A percentile compares a stretch with the other conserved stretches of the same genome.
Evolutionary conservation across 2,113 vertebrate species (phyloP).

Genomic region (Callaeas wilsoni): DNA sequence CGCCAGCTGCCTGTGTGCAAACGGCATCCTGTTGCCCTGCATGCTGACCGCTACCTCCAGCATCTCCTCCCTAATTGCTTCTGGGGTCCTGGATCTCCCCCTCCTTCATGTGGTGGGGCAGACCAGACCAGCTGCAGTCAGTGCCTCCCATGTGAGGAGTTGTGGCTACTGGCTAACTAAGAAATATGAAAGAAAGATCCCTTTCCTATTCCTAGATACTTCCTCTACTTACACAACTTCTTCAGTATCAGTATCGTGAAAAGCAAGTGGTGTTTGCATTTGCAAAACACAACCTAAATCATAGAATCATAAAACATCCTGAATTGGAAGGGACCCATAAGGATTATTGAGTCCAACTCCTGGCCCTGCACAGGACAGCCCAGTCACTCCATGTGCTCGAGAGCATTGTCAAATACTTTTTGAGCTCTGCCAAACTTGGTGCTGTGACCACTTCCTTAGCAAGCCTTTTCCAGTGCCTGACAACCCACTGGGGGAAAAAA

Average conservation of each 20-base stretch:
- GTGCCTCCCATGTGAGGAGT: rapidly evolving
- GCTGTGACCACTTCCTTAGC: too few species aligned
- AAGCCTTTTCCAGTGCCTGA: rapidly evolving
- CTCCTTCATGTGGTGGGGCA: not conserved
- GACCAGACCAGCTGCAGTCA: not conserved
- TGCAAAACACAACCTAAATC: not conserved
- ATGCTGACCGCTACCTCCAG: not conserved
- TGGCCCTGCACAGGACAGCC: too few species aligned
- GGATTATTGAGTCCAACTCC: not conserved
- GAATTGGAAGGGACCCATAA: not conserved
- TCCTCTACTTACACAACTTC: not conserved
- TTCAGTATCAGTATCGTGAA: rapidly evolving
- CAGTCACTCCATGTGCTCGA: not conserved
- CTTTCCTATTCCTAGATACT: not conserved
- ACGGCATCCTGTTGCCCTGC: not conserved
- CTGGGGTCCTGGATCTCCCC: not conserved
- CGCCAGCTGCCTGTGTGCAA: rapidly evolving
- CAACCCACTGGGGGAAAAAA: not conserved
- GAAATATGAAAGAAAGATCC: not conserved
- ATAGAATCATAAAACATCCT: not conserved
- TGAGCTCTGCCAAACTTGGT: not conserved
- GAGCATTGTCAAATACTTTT: not conserved
- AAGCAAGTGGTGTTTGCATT: not conserved
- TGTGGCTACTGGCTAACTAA: not conserved
- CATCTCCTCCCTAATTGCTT: rapidly evolving